Conservation (phyloP, 2,797 vertebrate species). For the Coregonus suidteri region DNA sequence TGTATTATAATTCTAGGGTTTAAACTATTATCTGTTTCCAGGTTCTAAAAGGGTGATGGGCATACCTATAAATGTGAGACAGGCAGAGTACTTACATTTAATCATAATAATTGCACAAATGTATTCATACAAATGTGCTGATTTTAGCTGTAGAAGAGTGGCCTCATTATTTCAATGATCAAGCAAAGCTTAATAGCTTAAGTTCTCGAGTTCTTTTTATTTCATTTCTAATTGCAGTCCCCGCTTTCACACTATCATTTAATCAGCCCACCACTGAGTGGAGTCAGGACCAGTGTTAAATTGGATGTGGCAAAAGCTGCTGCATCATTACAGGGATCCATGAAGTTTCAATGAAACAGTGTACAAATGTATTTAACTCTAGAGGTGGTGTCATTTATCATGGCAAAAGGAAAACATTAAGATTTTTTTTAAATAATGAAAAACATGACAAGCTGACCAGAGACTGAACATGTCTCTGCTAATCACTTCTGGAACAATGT, state of each 20-base stretch:
- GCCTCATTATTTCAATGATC: conserved; percentile 31
- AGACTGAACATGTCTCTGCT: background rate
- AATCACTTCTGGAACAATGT: background rate
- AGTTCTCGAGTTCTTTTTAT: conserved; percentile 43
- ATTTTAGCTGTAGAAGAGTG: conserved; percentile 35
- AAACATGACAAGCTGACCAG: conserved; percentile 32
- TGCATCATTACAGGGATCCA: conserved; percentile 40
- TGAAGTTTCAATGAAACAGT: conserved; percentile 50
- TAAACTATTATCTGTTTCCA: background rate
- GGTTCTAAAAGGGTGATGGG: conserved; percentile 18
- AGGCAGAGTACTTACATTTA: conserved; percentile 33
- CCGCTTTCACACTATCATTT: conserved; percentile 51
- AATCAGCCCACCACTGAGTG: conserved; percentile 47
- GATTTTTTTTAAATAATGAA: conserved; percentile 43
- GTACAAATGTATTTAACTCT: conserved; percentile 52
- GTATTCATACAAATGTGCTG: conserved; percentile 21
- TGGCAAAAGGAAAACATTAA: conserved; percentile 40
- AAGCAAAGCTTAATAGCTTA: conserved; percentile 35
- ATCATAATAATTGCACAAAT: conserved; percentile 50
- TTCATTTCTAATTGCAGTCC: conserved; percentile 53
- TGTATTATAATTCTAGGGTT: conserved; percentile 1
- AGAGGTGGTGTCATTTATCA: conserved; percentile 56
- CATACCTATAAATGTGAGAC: background rate
- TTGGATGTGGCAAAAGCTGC: conserved; percentile 50
- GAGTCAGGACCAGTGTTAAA: conserved; percentile 51